phyloP scores from a whole-genome alignment of 2,888 invertebrate genomes.

The Pedicia rivosa region DNA sequence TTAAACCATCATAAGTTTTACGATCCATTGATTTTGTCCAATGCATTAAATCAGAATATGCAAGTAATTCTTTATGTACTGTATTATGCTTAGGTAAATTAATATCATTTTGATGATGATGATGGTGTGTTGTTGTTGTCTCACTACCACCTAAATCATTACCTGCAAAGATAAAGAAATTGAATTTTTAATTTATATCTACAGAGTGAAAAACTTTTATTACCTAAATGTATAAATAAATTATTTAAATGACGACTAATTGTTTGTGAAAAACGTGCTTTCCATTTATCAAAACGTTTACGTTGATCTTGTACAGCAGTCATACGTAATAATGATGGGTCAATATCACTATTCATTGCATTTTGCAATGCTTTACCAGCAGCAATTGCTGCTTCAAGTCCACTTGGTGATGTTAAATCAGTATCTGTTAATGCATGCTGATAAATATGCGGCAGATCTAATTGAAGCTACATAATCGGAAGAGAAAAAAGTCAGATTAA shows the following conservation, averaged over 20 bases:
- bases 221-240: conserved; percentile 81
- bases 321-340: conserved; percentile 44
- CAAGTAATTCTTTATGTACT: conserved; percentile 72
- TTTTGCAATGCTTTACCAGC: conserved; percentile 59
- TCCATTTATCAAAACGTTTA: conserved; percentile 58
- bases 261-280: conserved; percentile 63
- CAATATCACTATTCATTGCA: conserved; percentile 53
- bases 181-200: no score
- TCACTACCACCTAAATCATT: conserved; percentile 54
- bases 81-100: conserved; percentile 58
- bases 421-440: conserved; percentile 53
- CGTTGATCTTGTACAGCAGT: conserved; percentile 69
- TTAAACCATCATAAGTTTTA: conserved; percentile 63
- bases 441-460: conserved; percentile 52
- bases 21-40: conserved; percentile 80
- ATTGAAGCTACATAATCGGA: conserved; percentile 34
- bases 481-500: conserved; percentile 1
- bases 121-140: conserved; percentile 17
- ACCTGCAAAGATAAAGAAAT: conserved; percentile 26
- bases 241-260: conserved; percentile 86
- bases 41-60: conserved; percentile 81
- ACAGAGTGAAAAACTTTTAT: conserved; percentile 22
- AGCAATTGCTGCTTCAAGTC: conserved; percentile 43
- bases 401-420: conserved; percentile 47
- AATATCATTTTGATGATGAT: conserved; percentile 34